Percentiles rank a stretch among this genome's conserved stretches.
Evolutionary conservation across 35 echinoderm and acorn worm species (phyloP).

Genomic region (Amphiura filiformis): DNA sequence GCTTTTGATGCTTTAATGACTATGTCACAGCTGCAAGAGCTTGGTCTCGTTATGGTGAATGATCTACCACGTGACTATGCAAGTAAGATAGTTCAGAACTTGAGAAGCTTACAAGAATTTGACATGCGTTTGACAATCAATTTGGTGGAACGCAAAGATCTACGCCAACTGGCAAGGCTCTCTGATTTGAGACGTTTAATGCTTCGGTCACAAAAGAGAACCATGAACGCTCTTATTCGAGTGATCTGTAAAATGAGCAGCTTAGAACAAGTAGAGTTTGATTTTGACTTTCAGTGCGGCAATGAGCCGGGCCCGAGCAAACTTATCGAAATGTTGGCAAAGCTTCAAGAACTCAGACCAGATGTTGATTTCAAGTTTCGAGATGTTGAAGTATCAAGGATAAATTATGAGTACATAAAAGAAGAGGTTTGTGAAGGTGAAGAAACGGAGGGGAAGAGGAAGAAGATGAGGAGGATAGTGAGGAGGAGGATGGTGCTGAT

Average conservation of each 20-base stretch:
- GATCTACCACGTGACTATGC: background rate
- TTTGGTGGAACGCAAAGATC: background rate
- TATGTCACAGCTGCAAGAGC: background rate
- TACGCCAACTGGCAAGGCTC: background rate
- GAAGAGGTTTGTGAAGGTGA: background rate
- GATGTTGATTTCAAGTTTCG: background rate
- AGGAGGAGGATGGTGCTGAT: background rate
- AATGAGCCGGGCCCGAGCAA: background rate
- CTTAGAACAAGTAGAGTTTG: background rate
- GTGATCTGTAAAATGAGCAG: background rate
- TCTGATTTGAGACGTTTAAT: background rate
- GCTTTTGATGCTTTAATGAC: background rate
- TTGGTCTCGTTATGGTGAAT: background rate
- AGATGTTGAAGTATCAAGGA: background rate
- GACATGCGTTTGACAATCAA: background rate
- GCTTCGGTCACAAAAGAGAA: background rate
- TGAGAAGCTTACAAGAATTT: background rate
- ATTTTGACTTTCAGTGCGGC: background rate
- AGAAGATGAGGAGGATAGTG: background rate
- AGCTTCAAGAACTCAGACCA: background rate
- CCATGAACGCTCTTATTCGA: background rate
- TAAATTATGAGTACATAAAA: background rate
- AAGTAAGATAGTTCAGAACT: background rate
- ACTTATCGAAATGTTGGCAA: background rate
- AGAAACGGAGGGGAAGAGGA: background rate